phyloP scores from a whole-genome alignment of 1,140 invertebrate species.

The Micrasema minimum region DNA sequence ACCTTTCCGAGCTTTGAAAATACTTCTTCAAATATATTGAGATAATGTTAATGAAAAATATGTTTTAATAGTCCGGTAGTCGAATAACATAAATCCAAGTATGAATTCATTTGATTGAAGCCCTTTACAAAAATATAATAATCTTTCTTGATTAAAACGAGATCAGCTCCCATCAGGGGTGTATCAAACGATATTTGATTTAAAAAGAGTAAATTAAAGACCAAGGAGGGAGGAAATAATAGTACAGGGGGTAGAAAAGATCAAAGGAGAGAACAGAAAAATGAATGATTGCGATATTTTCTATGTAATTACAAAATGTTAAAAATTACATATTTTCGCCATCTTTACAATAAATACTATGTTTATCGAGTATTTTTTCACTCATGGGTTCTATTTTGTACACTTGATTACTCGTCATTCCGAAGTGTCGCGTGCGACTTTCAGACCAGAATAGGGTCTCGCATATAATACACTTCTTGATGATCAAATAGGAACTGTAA shows the following conservation, averaged over 20 bases:
- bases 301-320: not conserved
- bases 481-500: too few relatives aligned
- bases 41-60: not conserved
- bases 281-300: too few relatives aligned
- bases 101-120: not conserved
- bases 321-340: not conserved
- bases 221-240: not conserved
- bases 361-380: not conserved
- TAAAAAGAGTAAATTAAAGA: slow-evolving; percentile 26
- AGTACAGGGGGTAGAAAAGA: not conserved
- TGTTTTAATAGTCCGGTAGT: not conserved
- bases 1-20: not conserved
- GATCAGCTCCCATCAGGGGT: not conserved
- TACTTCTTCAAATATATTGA: not conserved
- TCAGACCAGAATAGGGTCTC: too few relatives aligned
- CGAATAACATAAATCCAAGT: not conserved
- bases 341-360: too few relatives aligned
- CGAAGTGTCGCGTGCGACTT: too few relatives aligned
- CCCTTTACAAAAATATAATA: slow-evolving; percentile 3
- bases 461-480: too few relatives aligned
- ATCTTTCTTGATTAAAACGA: slow-evolving; percentile 18
- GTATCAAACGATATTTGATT: not conserved
- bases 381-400: too few relatives aligned
- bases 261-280: too few relatives aligned
- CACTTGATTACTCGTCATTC: too few relatives aligned